Base-by-base conservation (phyloP, 2,797 vertebrate species). In the Catharus ustulatus region DNA sequence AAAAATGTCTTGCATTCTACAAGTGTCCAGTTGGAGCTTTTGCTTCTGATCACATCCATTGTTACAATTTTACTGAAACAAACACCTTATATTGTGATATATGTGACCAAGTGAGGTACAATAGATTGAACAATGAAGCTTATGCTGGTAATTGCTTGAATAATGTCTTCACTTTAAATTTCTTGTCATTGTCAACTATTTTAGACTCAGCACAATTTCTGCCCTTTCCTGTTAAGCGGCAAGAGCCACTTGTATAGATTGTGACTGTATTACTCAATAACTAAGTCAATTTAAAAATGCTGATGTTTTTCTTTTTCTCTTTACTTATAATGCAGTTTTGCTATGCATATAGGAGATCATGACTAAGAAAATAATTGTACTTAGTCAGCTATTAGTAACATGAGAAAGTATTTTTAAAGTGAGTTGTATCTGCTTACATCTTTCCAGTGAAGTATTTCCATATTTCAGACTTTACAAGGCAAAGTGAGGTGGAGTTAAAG, bases 291-390 rank as follows among this genome's bases (percentile, higher is more conserved):
- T 92, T 2, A 86, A 95, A 95, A 94, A 34, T 27, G 77, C 77
- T 94, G 84, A 93, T 69, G 63, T n/a, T 93, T 71, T 52, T 75
- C 59, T 75, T 92, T 85, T 72, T 54, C 69, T 85, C 66, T 84
- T 69, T 66, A 91, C 52, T 86, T 46, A 73, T 8, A 91, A 73
- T 17, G 32, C 55, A 82, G 38, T 42, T 91, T 63, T 88, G 74
- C 59, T 90, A 67, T 57, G 64, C 71, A 93, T 89, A 94, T 30
- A 73, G 55, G 34, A 87, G 74, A 91, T 62, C 83, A 68, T 68
- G 87, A 94, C 71, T 74, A 96, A 95, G 87, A 86, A 90, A 84
- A 82, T 88, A 84, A 94, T 84, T 87, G 27, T 29, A 72, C 79
- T 88, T 90, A 91, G 69, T 87, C 72, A 92, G 89, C 75, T 85